Evolutionary conservation across 2,797 vertebrate species (phyloP), one percentile per base, ranked within the genome.

Genomic region (Tarsius wallacei): DNA sequence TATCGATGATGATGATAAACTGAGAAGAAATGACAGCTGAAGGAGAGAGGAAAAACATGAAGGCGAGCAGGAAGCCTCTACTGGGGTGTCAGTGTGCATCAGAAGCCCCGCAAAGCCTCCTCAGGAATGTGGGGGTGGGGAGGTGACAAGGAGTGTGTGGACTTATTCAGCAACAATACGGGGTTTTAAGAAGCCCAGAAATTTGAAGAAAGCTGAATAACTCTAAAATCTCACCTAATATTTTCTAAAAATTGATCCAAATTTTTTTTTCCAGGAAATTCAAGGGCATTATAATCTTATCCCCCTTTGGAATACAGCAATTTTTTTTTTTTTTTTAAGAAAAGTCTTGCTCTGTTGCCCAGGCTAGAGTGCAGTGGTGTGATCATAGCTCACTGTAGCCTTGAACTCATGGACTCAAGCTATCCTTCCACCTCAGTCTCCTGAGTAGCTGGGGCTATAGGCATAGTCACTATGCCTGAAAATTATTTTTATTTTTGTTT

Each of bases 1-100:
- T 1, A 17, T 97, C 24, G 11, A 71, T 84, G 90, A 26, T 95
- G 89, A 90, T 97, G 96, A 96, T 95, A 97, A 90, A 97, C 93
- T 93, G 61, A 95, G 94, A 86, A 96, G 93, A 22, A 95, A 61
- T 96, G 63, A 81, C 96, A 97, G 92, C 98, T 83, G 90, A 28
- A 90, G 87, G 97, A 97, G 93, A 97, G 80, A 96, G 82, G 26
- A 80, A 87, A 97, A 91, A 66, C 63, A 87, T 0, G 1, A 59
- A 94, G 51, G 0, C 26, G 2, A 96, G 81, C 24, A 36, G 0
- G n/a, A 74, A 96, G 8, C 4, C 5, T 31, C 87, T 55, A 64
- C 26, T 42, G 89, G 86, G 22, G 26, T 0, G 0, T 87, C 0
- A 0, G 15, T 15, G 64, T 8, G 33, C 85, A 63, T 78, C 1